A percentile compares a stretch with the other conserved stretches of the same genome.
Evolutionary conservation across 2,113 vertebrate genomes (phyloP).

Genomic region (rat (Rattus norvegicus)): DNA sequence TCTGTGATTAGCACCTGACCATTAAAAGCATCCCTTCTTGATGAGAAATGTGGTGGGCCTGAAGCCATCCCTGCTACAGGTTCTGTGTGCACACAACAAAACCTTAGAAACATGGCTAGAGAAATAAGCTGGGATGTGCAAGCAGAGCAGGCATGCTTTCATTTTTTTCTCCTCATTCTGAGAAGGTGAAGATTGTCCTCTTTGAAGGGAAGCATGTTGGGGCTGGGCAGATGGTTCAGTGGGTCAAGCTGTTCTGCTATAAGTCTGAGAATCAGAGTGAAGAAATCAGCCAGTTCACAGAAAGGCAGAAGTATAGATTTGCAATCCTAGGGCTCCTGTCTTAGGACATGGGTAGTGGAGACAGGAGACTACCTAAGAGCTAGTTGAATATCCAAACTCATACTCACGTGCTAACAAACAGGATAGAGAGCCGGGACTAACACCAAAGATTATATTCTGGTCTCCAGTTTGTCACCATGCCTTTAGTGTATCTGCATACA

Average conservation of each 20-base stretch:
- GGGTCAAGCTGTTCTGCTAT: not conserved
- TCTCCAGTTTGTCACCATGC: too few species aligned
- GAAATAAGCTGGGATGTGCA: not conserved
- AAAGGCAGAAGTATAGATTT: not conserved
- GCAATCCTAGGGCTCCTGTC: not conserved
- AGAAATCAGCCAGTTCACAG: not conserved
- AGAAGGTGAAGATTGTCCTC: slow-evolving; percentile 75
- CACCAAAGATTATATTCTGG: not conserved
- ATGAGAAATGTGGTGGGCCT: slow-evolving; percentile 46
- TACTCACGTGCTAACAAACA: not conserved
- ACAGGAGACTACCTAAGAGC: not conserved
- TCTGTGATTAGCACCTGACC: not conserved
- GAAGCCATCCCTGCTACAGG: not conserved
- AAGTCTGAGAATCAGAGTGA: not conserved
- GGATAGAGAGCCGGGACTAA: too few species aligned
- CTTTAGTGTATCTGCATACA: too few species aligned
- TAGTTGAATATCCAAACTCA: fast-evolving
- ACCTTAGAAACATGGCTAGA: slow-evolving; percentile 26
- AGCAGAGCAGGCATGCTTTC: fast-evolving
- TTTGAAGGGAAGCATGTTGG: slow-evolving; percentile 34
- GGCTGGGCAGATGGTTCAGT: not conserved
- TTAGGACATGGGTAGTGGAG: not conserved
- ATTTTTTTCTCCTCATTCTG: not conserved
- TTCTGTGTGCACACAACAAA: not conserved
- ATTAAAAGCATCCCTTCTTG: slow-evolving; percentile 56